Conservation (phyloP, 2,888 invertebrate genomes). For the Leptinotarsa haldemani region DNA sequence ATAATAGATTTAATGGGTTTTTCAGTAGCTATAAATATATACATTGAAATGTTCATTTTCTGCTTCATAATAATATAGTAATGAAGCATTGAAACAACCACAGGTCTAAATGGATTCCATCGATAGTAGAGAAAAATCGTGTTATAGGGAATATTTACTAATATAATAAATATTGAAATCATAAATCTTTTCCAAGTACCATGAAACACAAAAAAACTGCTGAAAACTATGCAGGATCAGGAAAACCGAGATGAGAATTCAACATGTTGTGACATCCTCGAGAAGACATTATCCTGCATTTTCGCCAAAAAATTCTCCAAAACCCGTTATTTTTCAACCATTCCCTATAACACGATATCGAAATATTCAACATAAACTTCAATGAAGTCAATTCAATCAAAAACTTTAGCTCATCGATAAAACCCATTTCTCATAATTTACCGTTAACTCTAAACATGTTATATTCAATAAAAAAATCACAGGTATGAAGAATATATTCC, state of each 20-base stretch:
- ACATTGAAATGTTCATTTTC: background rate
- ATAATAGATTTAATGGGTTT: background rate
- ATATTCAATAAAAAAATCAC: constrained; percentile 13
- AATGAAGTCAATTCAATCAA: background rate
- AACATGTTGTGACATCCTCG: too few species aligned
- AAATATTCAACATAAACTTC: too few species aligned
- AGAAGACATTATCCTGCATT: too few species aligned
- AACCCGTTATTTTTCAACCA: too few species aligned
- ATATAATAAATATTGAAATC: too few species aligned
- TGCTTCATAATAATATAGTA: background rate
- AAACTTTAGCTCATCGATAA: background rate
- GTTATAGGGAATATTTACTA: too few species aligned
- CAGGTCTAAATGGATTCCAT: background rate
- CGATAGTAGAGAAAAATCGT: background rate
- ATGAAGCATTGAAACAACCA: background rate
- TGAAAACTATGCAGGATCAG: too few species aligned
- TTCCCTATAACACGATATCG: too few species aligned
- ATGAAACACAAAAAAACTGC: too few species aligned
- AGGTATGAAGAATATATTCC: constrained; percentile 7
- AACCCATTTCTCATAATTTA: constrained; percentile 9
- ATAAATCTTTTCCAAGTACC: background rate
- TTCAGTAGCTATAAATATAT: constrained; percentile 20
- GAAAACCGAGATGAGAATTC: too few species aligned
- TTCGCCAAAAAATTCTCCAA: too few species aligned
- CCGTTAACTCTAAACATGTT: constrained; percentile 5